phyloP scores from a whole-genome alignment of 1,140 invertebrate genomes.

The Zaprionus lachaisei region DNA sequence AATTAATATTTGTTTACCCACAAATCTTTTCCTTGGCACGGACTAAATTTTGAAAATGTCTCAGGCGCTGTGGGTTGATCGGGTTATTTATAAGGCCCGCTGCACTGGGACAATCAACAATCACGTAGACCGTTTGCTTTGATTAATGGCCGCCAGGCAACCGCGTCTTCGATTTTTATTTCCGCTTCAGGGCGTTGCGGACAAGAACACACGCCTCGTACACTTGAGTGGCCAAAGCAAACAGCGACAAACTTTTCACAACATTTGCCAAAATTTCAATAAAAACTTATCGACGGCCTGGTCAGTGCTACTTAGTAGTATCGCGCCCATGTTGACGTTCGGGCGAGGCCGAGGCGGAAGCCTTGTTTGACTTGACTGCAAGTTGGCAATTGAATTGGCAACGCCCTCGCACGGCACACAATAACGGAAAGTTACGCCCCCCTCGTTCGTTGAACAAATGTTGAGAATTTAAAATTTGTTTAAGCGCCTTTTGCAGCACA shows the following conservation, averaged over 20 bases:
- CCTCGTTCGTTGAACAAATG: conserved; percentile 54
- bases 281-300: conserved; percentile 31
- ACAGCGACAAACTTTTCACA: conserved; percentile 56
- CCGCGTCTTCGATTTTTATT: conserved; percentile 51
- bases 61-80: conserved; percentile 18
- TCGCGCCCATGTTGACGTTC: conserved; percentile 50
- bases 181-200: background rate
- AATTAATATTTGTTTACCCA: conserved; percentile 42
- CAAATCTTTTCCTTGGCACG: conserved; percentile 48
- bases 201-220: background rate
- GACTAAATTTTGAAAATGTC: conserved; percentile 19
- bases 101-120: conserved; percentile 50
- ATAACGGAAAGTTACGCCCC: conserved; percentile 47
- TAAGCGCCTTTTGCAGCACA: conserved; percentile 17
- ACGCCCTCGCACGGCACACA: conserved; percentile 54
- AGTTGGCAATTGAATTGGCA: conserved; percentile 73
- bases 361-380: conserved; percentile 61
- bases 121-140: conserved; percentile 65
- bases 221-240: conserved; percentile 48
- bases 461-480: conserved; percentile 57
- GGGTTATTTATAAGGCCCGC: conserved; percentile 63
- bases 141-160: conserved; percentile 70
- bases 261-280: conserved; percentile 55
- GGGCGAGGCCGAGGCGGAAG: conserved; percentile 40
- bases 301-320: conserved; percentile 57